phyloP scores from a whole-genome alignment of 2,113 vertebrate species.

The Polypterus bichir region DNA sequence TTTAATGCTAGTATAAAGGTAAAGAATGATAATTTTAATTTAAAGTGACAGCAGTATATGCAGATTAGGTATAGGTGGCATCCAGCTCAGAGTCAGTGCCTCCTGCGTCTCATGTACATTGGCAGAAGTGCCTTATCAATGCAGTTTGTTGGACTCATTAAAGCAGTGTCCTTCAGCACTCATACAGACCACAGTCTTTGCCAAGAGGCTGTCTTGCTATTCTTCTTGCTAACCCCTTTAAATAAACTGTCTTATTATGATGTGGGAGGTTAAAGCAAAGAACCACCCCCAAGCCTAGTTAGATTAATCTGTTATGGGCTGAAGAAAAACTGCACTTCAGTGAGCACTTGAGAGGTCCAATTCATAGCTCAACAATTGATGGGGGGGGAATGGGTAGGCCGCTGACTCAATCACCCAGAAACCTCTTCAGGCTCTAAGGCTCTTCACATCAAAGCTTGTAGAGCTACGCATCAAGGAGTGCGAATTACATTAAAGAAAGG shows the following conservation, averaged over 20 bases:
- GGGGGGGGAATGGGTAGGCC: neutral
- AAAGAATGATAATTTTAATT: too few species aligned
- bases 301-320: conserved; percentile 56
- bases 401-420: neutral
- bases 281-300: conserved; percentile 35
- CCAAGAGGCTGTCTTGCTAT: neutral
- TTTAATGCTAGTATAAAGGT: too few species aligned
- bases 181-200: neutral
- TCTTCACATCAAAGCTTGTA: too few species aligned
- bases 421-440: neutral
- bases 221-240: neutral
- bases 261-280: conserved; percentile 5
- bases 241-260: conserved; percentile 1
- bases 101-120: too few species aligned
- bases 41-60: too few species aligned
- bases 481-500: conserved; percentile 34
- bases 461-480: too few species aligned
- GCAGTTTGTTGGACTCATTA: neutral
- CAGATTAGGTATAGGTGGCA: too few species aligned
- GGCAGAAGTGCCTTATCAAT: too few species aligned
- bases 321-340: conserved; percentile 51
- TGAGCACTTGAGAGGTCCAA: conserved; percentile 51
- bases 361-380: too few species aligned
- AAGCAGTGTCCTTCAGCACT: neutral
- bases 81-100: too few species aligned